Percentiles rank a stretch among this genome's conserved stretches.
Conservation (phyloP, 2,113 vertebrate species). For the Eubucco bourcierii region DNA sequence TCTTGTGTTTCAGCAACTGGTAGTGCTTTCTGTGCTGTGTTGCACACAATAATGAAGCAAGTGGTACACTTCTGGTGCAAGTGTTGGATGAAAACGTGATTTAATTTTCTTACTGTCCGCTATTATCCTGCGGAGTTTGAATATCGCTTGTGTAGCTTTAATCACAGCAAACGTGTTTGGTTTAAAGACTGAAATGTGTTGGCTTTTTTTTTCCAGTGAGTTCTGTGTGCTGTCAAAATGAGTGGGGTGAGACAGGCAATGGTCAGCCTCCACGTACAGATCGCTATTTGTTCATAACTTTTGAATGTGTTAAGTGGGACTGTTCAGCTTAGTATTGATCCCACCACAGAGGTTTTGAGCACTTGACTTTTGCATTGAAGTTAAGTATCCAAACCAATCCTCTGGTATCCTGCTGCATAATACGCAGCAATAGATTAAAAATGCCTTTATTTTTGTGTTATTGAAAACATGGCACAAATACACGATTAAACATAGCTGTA, state of each 20-base stretch:
- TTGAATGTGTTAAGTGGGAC: constrained; percentile 15
- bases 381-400: neutral
- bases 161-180: neutral
- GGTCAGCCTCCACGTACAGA: neutral
- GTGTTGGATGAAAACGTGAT: neutral
- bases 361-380: neutral
- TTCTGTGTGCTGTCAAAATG: constrained; percentile 17
- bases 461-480: constrained; percentile 50
- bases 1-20: neutral
- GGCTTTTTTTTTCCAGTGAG: neutral
- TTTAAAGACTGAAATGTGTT: neutral
- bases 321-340: neutral
- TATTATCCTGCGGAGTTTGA: neutral
- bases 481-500: constrained; percentile 70
- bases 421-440: constrained; percentile 26
- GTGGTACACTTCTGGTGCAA: neutral
- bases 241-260: neutral
- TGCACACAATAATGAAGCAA: constrained; percentile 3
- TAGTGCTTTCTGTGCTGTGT: neutral
- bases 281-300: neutral
- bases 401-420: constrained; percentile 35
- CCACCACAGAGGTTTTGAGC: neutral
- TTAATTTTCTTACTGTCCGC: neutral
- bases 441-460: constrained; percentile 63
- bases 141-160: constrained; percentile 8